phyloP scores from a whole-genome alignment of 2,888 invertebrate species.

The Agrochola circellaris region DNA sequence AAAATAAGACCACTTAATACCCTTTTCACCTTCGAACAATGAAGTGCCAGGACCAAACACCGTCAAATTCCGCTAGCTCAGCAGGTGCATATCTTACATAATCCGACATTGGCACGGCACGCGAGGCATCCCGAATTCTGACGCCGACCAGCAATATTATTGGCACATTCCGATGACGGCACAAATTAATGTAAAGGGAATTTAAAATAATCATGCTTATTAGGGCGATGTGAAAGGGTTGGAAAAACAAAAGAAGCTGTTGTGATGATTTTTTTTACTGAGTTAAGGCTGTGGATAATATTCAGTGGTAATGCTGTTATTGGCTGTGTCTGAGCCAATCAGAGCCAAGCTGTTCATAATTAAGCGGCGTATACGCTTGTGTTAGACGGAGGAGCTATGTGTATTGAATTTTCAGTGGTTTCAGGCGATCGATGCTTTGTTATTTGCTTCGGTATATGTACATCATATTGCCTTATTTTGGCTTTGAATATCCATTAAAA shows the following conservation, averaged over 20 bases:
- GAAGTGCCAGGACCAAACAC: conserved; percentile 33
- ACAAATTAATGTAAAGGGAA: conserved; percentile 38
- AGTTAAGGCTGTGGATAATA: not conserved
- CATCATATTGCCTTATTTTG: too few species aligned
- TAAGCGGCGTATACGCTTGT: not conserved
- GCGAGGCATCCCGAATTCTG: conserved; percentile 70
- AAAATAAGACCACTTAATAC: not conserved
- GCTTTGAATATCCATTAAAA: too few species aligned
- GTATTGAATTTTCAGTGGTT: not conserved
- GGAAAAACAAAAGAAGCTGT: not conserved
- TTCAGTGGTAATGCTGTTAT: not conserved
- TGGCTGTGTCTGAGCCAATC: not conserved
- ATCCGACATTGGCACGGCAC: conserved; percentile 71
- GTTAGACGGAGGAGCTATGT: not conserved
- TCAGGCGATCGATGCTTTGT: not conserved
- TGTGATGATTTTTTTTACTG: not conserved
- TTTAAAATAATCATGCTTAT: conserved; percentile 33
- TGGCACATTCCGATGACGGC: conserved; percentile 59
- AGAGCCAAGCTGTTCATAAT: not conserved
- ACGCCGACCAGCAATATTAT: conserved; percentile 65
- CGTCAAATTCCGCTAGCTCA: conserved; percentile 33
- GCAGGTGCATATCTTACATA: conserved; percentile 79
- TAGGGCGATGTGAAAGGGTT: not conserved
- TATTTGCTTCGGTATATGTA: not conserved
- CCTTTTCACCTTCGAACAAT: conserved; percentile 35